These are phyloP conservation scores for Lumbricus terrestris DNA, from an alignment of 2,888 invertebrate genomes.

Conservation along the genomic window DNA sequence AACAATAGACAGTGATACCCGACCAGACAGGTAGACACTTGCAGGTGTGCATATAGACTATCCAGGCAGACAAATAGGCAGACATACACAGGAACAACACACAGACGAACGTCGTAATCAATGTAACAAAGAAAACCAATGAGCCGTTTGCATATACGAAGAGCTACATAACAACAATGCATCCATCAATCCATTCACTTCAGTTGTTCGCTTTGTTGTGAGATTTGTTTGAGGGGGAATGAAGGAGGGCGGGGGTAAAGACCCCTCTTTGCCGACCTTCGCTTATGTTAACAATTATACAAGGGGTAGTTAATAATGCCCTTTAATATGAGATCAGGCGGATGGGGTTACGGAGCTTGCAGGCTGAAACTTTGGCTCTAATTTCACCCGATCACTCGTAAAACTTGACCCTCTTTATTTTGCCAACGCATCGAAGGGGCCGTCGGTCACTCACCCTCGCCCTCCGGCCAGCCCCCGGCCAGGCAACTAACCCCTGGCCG, in stretches of 20 bases:
- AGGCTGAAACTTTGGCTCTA: neutral
- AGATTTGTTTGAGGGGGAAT: neutral
- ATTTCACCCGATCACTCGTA: slow-evolving; percentile 3
- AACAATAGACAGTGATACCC: neutral
- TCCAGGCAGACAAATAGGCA: neutral
- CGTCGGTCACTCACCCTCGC: neutral
- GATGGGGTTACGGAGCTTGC: neutral
- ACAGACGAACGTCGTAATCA: neutral
- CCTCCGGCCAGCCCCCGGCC: neutral
- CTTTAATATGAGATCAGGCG: neutral
- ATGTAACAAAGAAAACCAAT: neutral
- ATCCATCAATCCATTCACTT: neutral
- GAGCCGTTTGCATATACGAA: neutral
- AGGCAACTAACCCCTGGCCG: neutral
- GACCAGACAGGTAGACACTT: neutral
- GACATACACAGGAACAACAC: neutral
- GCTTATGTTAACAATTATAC: neutral
- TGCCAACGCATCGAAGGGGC: neutral
- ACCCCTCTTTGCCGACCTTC: neutral
- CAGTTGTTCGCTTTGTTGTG: neutral
- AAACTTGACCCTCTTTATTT: neutral
- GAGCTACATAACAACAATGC: neutral
- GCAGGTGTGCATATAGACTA: neutral
- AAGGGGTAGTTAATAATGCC: neutral
- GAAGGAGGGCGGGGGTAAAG: neutral